Evolutionary conservation across 2,797 vertebrate genomes (phyloP), one percentile per base, ranked within the genome.

Genomic region (Telmatherina bonti): DNA sequence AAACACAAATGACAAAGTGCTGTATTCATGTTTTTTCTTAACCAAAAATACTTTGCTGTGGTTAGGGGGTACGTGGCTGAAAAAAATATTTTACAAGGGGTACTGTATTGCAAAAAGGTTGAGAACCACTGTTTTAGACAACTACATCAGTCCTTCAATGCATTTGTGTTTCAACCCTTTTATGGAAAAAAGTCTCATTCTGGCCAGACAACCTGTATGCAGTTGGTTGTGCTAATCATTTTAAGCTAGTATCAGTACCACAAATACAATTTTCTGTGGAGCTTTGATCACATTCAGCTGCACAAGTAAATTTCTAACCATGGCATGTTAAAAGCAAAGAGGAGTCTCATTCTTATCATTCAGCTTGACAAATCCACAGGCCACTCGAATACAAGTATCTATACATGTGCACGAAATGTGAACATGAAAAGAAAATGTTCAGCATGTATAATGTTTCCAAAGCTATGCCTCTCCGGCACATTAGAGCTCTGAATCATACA

Each of bases 331-430:
- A 49, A 49, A 49, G 24, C 20, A 49, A 12, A 49, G 8, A 49
- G 3, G 11, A 1, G 7, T 55, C 43, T 45, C 15, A 5, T 61
- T 52, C 65, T 16, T n/a, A 60, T 31, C 12, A 29, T 43, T 52
- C 15, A n/a, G 63, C 38, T 53, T 56, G 38, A 53, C 47, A 64
- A 53, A 53, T 7, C 62, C 36, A 8, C 49, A 53, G 11, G 45
- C n/a, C 45, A 11, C 45, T 49, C 8, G n/a, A 47, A 22, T 47
- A 2, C n/a, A 47, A 10, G 20, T 47, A 3, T 1, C 2, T 47
- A n/a, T 47, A n/a, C 20, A 47, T 41, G 38, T 15, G 16, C 8
- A n/a, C 43, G 22, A 47, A 47, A 18, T n/a, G 10, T 45, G 43
- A 45, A n/a, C 7, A 20, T 20, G 18, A 9, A 20, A 45, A 45